Percentiles rank a stretch among this genome's conserved stretches.
Conservation (phyloP, 2,797 vertebrate species). For the Synanceia verrucosa region DNA sequence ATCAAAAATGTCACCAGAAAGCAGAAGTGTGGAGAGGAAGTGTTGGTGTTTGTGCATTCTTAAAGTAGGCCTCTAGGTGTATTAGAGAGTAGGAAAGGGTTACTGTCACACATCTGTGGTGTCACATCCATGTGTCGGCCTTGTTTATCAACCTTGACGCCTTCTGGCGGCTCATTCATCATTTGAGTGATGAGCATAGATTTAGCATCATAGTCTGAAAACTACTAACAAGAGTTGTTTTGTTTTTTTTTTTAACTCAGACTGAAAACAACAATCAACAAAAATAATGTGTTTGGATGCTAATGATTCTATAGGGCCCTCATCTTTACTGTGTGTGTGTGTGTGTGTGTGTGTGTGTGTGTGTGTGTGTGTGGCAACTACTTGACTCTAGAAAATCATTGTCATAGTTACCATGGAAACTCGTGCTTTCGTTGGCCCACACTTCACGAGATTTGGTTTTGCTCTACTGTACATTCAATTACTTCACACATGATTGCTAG, state of each 20-base stretch:
- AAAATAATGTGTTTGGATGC: neutral
- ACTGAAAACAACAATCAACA: neutral
- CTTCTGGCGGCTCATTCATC: constrained; percentile 29
- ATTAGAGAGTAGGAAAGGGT: constrained; percentile 14
- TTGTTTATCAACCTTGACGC: constrained; percentile 23
- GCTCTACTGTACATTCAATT: constrained; percentile 18
- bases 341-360: neutral
- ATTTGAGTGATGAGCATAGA: neutral
- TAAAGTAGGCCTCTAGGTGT: constrained; percentile 48
- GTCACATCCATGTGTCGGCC: constrained; percentile 20
- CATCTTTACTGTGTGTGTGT: constrained; percentile 3
- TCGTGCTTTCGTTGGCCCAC: constrained; percentile 40
- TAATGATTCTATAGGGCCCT: constrained; percentile 18
- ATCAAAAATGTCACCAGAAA: constrained; percentile 37
- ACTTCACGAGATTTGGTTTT: constrained; percentile 45
- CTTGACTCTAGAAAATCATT: constrained; percentile 47
- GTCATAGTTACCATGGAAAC: constrained; percentile 75
- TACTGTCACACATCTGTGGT: constrained; percentile 30
- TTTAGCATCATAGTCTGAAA: neutral
- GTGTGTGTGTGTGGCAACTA: constrained; percentile 8
- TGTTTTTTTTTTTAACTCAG: neutral
- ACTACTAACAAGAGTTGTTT: no score
- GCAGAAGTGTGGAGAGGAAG: constrained; percentile 75
- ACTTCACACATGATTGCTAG: constrained; percentile 3
- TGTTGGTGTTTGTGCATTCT: constrained; percentile 29